Conservation (phyloP, 2,888 invertebrate genomes). For the Sphaeridia pumilis region DNA sequence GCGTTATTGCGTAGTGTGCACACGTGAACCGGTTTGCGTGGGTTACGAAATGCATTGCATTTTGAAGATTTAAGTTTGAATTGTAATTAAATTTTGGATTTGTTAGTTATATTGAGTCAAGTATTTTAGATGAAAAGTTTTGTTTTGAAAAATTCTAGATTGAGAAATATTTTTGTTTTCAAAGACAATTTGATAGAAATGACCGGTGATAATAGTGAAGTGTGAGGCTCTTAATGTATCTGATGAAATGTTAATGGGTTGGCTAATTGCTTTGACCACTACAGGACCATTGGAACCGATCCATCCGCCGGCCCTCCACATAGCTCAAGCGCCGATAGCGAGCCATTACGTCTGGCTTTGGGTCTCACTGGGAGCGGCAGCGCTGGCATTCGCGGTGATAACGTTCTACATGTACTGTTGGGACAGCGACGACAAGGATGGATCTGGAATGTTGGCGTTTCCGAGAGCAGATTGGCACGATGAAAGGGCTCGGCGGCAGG, state of each 20-base stretch:
- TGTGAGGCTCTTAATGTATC: neutral
- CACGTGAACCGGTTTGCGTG: too few species aligned
- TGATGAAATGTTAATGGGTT: slow-evolving; percentile 19
- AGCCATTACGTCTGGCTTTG: slow-evolving; percentile 21
- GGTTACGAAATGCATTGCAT: too few species aligned
- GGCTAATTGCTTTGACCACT: too few species aligned
- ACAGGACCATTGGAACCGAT: neutral
- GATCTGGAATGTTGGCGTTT: too few species aligned
- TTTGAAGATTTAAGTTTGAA: too few species aligned
- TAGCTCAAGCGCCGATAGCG: slow-evolving; percentile 4
- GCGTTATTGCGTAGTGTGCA: too few species aligned
- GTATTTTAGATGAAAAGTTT: too few species aligned
- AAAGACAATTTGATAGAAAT: neutral
- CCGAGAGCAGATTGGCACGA: too few species aligned
- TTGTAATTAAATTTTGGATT: too few species aligned
- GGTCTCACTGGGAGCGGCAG: slow-evolving; percentile 19
- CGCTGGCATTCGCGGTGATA: slow-evolving; percentile 21
- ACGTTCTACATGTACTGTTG: slow-evolving; percentile 16
- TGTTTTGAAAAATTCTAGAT: too few species aligned
- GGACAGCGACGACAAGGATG: slow-evolving; percentile 6
- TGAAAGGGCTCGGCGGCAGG: too few species aligned
- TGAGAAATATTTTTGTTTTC: neutral
- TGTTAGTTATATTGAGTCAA: too few species aligned
- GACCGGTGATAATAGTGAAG: neutral
- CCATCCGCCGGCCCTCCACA: neutral